A percentile compares a stretch with the other conserved stretches of the same genome.
Conservation (phyloP, 2,797 vertebrate species). For the Premnoplex brunnescens region DNA sequence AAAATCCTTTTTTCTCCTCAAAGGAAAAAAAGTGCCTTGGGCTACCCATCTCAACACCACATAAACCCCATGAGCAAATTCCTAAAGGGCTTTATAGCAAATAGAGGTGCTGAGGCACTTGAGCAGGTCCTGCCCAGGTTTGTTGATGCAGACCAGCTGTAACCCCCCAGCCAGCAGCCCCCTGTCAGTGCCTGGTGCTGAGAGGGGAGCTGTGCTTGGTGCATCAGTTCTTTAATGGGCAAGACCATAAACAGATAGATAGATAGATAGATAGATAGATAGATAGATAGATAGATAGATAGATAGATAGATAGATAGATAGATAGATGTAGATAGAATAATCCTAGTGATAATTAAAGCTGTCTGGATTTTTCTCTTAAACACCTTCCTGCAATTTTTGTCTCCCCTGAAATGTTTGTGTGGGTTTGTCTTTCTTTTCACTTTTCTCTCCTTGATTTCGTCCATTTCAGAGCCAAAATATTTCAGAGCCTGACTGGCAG, state of each 20-base stretch:
- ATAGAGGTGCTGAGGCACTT: not conserved
- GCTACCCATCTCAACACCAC: not conserved
- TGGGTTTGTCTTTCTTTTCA: too few relatives aligned
- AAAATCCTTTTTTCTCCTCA: not conserved
- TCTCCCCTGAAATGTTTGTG: not conserved
- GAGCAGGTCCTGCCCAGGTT: not conserved
- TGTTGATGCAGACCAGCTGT: not conserved
- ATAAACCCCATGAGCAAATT: not conserved
- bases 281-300: too few relatives aligned
- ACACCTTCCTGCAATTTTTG: not conserved
- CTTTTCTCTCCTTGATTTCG: not conserved
- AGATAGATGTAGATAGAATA: not conserved
- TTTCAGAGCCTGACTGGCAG: not conserved
- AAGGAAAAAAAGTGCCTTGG: accelerated
- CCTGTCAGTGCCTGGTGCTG: not conserved
- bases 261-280: too few relatives aligned
- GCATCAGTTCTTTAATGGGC: not conserved
- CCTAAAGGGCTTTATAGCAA: not conserved
- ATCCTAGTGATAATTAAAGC: not conserved
- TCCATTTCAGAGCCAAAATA: not conserved
- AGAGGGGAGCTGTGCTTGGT: not conserved
- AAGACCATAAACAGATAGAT: not conserved
- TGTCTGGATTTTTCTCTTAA: not conserved
- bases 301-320: too few relatives aligned
- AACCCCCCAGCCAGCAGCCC: not conserved